These are phyloP conservation scores for Campylomormyrus tamandua DNA, from an alignment of 2,113 vertebrate genomes.

Conservation along the genomic window DNA sequence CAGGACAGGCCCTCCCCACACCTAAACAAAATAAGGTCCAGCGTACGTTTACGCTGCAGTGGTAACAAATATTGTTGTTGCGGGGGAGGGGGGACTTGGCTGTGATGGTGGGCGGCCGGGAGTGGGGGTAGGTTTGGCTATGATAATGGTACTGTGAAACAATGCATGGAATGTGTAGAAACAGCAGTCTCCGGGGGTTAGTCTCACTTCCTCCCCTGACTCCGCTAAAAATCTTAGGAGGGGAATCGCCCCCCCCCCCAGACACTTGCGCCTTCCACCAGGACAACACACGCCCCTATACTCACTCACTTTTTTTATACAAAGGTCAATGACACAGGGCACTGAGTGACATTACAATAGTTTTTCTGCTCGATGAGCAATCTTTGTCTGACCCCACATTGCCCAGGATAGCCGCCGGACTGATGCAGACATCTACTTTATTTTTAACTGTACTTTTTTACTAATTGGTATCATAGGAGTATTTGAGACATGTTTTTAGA, in stretches of 20 bases:
- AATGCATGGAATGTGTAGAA: slow-evolving; percentile 53
- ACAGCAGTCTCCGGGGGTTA: slow-evolving; percentile 48
- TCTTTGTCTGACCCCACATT: not conserved
- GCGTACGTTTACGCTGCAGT: not conserved
- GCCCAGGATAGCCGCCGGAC: not conserved
- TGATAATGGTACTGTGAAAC: slow-evolving; percentile 30
- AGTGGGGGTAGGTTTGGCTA: slow-evolving; percentile 30
- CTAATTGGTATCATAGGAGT: not conserved
- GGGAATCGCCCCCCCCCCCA: not conserved
- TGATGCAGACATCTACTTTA: not conserved
- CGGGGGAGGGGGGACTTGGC: not conserved
- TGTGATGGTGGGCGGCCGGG: not conserved
- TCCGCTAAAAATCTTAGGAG: not conserved
- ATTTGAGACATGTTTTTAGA: not conserved
- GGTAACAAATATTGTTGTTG: not conserved
- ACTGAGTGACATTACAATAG: not conserved
- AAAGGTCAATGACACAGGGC: not conserved
- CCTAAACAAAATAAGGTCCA: not conserved
- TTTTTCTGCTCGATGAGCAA: not conserved
- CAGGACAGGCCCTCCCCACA: not conserved
- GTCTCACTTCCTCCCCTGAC: slow-evolving; percentile 30
- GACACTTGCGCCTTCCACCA: not conserved
- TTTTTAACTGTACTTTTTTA: not conserved
- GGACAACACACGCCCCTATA: not conserved
- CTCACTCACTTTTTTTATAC: not conserved